Conservation (phyloP, 2,113 vertebrate species). For the Dendropsophus ebraccatus region DNA sequence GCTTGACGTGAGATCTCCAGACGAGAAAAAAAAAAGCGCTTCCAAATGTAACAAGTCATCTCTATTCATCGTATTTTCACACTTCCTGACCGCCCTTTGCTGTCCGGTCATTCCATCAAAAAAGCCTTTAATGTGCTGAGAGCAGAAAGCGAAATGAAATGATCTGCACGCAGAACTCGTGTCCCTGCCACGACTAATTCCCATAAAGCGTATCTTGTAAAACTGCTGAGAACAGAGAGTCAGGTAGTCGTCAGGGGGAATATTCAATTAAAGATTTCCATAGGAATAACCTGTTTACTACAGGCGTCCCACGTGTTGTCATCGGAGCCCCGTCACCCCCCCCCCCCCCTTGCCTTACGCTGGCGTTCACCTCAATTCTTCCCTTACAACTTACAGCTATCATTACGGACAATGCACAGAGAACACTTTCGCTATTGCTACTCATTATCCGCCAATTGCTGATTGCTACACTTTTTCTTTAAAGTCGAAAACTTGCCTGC, state of each 20-base stretch:
- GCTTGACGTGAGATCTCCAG: neutral
- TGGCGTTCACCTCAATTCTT: neutral
- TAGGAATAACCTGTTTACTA: neutral
- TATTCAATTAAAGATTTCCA: neutral
- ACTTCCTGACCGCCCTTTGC: neutral
- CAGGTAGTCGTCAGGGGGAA: neutral
- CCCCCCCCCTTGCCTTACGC: no score
- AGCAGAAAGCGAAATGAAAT: neutral
- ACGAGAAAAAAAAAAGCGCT: neutral
- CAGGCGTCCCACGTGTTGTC: neutral
- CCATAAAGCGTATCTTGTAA: neutral
- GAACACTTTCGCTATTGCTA: neutral
- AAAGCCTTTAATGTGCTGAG: neutral
- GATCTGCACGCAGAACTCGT: neutral
- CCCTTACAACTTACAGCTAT: neutral
- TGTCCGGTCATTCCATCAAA: neutral
- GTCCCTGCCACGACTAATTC: conserved; percentile 6
- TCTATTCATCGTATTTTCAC: neutral
- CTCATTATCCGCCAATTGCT: conserved; percentile 28
- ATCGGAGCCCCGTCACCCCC: no score
- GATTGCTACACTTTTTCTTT: conserved; percentile 37
- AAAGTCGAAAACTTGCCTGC: conserved; percentile 35
- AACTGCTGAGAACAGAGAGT: neutral
- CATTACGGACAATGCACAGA: neutral
- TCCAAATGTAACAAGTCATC: neutral